These are phyloP conservation scores for Toxotes lorentzi DNA, from an alignment of 2,797 vertebrate genomes.

Conservation along the genomic window DNA sequence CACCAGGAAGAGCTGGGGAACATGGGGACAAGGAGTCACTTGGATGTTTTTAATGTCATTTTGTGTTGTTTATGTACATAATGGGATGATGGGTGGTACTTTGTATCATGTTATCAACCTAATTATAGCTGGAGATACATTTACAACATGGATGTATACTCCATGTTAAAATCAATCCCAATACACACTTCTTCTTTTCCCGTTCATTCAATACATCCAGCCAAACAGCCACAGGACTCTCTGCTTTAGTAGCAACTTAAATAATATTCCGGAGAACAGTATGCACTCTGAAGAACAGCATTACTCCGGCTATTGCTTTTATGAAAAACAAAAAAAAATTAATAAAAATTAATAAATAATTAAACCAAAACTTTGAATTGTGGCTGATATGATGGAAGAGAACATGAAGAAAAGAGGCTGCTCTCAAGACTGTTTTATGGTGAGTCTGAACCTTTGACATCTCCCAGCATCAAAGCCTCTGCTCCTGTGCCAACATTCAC, in stretches of 20 bases:
- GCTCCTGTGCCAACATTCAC: slow-evolving; percentile 61
- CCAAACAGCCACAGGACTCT: neutral
- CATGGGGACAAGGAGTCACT: neutral
- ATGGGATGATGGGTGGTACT: neutral
- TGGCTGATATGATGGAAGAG: neutral
- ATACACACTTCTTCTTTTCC: neutral
- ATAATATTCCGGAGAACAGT: neutral
- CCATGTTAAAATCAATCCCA: too few relatives aligned
- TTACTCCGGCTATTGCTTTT: neutral
- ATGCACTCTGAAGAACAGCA: neutral
- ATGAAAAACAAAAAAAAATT: neutral
- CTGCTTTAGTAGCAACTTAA: neutral
- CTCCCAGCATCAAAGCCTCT: slow-evolving; percentile 75
- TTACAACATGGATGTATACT: too few relatives aligned
- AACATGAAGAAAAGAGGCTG: slow-evolving; percentile 1
- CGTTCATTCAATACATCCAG: neutral
- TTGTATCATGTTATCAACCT: neutral
- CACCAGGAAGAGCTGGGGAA: neutral
- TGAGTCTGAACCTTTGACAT: slow-evolving; percentile 63
- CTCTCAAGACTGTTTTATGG: slow-evolving; percentile 32
- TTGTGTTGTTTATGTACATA: neutral
- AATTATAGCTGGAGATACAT: neutral
- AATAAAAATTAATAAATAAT: neutral
- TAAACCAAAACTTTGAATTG: neutral
- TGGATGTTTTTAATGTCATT: too few relatives aligned